Percentiles rank a stretch among this genome's conserved stretches.
These are phyloP conservation scores for Reinhardtius hippoglossoides DNA, from an alignment of 2,113 vertebrate species.

Conservation along the genomic window DNA sequence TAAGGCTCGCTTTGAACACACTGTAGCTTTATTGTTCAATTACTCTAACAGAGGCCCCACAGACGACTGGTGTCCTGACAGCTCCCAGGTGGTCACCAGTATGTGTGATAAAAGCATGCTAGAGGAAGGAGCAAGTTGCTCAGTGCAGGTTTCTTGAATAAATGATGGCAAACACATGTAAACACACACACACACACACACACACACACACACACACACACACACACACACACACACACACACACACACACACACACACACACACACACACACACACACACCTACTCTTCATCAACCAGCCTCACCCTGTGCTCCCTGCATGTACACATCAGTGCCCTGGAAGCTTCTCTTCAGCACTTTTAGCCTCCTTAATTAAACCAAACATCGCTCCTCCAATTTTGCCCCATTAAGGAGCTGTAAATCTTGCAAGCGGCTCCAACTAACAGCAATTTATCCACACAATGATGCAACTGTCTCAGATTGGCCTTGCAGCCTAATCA, in stretches of 20 bases:
- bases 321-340: constrained; percentile 45
- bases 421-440: constrained; percentile 67
- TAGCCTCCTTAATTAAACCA: constrained; percentile 75
- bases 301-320: neutral
- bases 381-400: constrained; percentile 67
- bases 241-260: no score
- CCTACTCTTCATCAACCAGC: constrained; percentile 33
- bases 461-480: constrained; percentile 53
- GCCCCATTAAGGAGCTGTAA: constrained; percentile 77
- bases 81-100: constrained; percentile 17
- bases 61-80: neutral
- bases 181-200: no score
- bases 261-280: constrained; percentile 31
- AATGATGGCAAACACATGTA: constrained; percentile 59
- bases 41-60: neutral
- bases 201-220: no score
- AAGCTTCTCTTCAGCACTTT: constrained; percentile 72
- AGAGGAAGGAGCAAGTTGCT: constrained; percentile 2
- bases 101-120: constrained; percentile 9
- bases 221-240: no score
- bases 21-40: neutral
- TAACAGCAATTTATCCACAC: constrained; percentile 69
- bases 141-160: constrained; percentile 38
- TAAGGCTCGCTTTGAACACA: neutral
- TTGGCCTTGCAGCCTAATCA: constrained; percentile 61